Conservation (phyloP, 2,113 vertebrate species). For the Colius striatus region DNA sequence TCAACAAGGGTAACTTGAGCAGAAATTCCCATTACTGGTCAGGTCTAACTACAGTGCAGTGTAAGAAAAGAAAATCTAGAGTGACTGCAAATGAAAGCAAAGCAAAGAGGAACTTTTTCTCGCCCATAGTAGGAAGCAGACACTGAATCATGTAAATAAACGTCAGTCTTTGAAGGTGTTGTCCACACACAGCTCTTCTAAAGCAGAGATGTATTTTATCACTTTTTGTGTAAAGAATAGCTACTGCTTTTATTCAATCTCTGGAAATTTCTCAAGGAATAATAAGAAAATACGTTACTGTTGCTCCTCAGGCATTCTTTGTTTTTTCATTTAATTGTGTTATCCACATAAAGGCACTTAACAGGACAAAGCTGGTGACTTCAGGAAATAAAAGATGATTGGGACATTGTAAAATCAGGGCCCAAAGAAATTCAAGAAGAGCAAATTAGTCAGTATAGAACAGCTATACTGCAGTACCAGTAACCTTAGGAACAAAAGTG, state of each 20-base stretch:
- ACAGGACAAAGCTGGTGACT: background rate
- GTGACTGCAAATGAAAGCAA: background rate
- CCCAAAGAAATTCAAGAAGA: background rate
- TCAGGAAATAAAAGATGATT: constrained; percentile 6
- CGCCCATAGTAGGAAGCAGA: background rate
- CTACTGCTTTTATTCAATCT: background rate
- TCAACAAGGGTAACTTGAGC: background rate
- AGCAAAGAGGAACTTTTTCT: background rate
- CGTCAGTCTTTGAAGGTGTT: background rate
- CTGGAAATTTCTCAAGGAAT: constrained; percentile 13
- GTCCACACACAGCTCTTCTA: background rate
- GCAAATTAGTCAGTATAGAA: constrained; percentile 1
- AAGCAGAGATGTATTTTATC: background rate
- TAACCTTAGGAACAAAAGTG: constrained; percentile 56
- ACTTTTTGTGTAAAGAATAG: background rate
- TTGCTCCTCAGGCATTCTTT: constrained; percentile 6
- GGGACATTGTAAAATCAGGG: background rate
- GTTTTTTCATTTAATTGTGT: constrained; percentile 32
- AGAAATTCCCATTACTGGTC: background rate
- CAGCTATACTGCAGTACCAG: constrained; percentile 45
- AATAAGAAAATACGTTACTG: background rate
- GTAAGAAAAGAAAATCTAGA: background rate
- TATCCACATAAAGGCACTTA: constrained; percentile 9
- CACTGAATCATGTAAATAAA: background rate
- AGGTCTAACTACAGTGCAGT: background rate